Percentiles rank a stretch among this genome's conserved stretches.
Conservation (phyloP, 2,888 invertebrate genomes). For the Acleris literana region DNA sequence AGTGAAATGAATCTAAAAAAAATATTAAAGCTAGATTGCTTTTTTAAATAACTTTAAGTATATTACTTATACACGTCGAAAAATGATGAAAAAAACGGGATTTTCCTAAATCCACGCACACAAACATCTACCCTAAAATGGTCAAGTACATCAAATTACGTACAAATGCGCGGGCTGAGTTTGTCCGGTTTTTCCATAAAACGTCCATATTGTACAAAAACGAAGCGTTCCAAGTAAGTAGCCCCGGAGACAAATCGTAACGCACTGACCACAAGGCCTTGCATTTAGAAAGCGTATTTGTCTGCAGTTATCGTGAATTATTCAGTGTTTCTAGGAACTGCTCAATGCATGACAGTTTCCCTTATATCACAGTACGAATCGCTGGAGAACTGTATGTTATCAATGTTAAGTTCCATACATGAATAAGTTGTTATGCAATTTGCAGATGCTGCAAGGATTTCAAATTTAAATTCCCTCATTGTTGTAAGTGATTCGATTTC, state of each 20-base stretch:
- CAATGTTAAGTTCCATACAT: slow-evolving; percentile 22
- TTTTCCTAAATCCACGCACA: too few relatives aligned
- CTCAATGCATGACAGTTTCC: slow-evolving; percentile 35
- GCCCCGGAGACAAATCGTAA: slow-evolving; percentile 26
- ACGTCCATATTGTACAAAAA: slow-evolving; percentile 1
- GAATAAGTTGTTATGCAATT: slow-evolving; percentile 32
- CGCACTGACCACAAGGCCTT: slow-evolving; percentile 28
- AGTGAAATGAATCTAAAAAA: too few relatives aligned
- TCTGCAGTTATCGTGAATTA: slow-evolving; percentile 34
- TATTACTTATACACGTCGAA: too few relatives aligned
- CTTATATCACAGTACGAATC: slow-evolving; percentile 33
- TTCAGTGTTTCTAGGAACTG: slow-evolving; percentile 37
- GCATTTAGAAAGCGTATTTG: slow-evolving; percentile 38
- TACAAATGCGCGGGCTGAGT: too few relatives aligned
- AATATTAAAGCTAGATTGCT: too few relatives aligned
- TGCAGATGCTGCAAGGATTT: slow-evolving; percentile 25
- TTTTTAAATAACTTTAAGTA: too few relatives aligned
- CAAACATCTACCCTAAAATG: too few relatives aligned
- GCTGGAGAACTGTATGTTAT: slow-evolving; percentile 19
- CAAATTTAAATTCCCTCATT: slow-evolving; percentile 21
- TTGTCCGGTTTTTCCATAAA: too few relatives aligned
- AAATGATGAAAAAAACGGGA: too few relatives aligned
- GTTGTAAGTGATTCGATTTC: slow-evolving; percentile 13
- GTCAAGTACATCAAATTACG: too few relatives aligned
- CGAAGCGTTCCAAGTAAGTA: slow-evolving; percentile 21